Base-by-base conservation (phyloP, 2,797 vertebrate genomes). In the Danio albolineatus region DNA sequence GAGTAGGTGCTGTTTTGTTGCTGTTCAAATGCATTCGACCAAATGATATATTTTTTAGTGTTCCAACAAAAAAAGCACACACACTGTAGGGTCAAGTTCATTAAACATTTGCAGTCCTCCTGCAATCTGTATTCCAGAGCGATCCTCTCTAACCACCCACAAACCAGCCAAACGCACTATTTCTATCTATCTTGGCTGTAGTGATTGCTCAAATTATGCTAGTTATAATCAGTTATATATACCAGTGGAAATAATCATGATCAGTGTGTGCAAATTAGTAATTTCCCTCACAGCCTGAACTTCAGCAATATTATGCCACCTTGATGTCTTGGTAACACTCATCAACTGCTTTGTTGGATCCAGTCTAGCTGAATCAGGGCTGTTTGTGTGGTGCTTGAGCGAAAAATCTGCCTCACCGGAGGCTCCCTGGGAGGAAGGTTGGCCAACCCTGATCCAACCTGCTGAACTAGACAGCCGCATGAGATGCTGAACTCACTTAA, bases 401-500 rank as follows among this genome's bases (percentile, higher is more conserved):
- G 39, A 59, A 77, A 51, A 56, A 64, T 78, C 56, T 60, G 76
- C 76, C n/a, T 59, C 76, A 71, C 46, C 2, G 48, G 76, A 71
- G 66, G 38, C 67, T 61, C 46, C 44, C 28, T 39, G 56, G 67
- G 9, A 61, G 36, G 66, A 78, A 61, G 46, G 66, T 71, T 71
- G 56, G 57, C 57, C 49, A 72, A 64, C 48, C 21, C 77, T 46
- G 19, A 64, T 62, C 17, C 67, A 64, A 56, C 57, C 69, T 65
- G 36, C 65, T 73, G 80, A 86, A 81, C 65, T 57, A 71, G 46
- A 53, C 59, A 67, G 66, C 60, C 28, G 16, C 73, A 73, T 54
- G 60, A 82, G 64, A 75, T 80, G 64, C 80, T 65, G 59, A 78
- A 79, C 73, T 54, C 54, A 84, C 59, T 54, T 83, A 77, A 86